Percentiles rank a stretch among this genome's conserved stretches.
These are phyloP conservation scores for Drosophila neocordata DNA, from an alignment of 1,140 invertebrate genomes.

Conservation along the genomic window DNA sequence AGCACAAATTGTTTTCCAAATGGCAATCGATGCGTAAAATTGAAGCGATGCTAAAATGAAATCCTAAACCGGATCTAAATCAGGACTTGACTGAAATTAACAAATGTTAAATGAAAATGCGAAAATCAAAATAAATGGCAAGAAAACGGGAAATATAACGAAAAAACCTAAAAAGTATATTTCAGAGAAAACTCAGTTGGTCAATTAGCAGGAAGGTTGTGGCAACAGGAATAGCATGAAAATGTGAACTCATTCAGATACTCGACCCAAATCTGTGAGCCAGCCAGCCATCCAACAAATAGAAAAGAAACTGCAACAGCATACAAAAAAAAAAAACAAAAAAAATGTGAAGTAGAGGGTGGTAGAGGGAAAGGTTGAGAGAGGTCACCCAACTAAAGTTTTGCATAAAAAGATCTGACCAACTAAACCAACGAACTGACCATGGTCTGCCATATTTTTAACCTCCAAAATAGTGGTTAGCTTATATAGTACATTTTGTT, in stretches of 20 bases:
- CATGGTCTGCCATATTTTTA: slow-evolving; percentile 42
- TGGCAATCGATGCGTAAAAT: slow-evolving; percentile 31
- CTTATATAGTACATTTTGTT: slow-evolving; percentile 25
- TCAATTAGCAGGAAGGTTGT: slow-evolving; percentile 2
- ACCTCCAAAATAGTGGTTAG: slow-evolving; percentile 21
- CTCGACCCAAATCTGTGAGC: slow-evolving; percentile 11
- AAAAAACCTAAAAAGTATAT: neutral
- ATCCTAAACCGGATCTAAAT: slow-evolving; percentile 23
- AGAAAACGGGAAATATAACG: slow-evolving; percentile 2
- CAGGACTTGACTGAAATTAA: slow-evolving; percentile 1
- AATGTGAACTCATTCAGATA: slow-evolving; percentile 27
- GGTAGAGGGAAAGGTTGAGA: neutral
- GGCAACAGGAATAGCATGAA: slow-evolving; percentile 34
- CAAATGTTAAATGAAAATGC: slow-evolving; percentile 52
- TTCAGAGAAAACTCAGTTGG: neutral
- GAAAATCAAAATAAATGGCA: slow-evolving; percentile 32
- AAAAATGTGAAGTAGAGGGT: neutral
- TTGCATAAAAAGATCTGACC: slow-evolving; percentile 11
- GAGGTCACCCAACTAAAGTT: slow-evolving; percentile 27
- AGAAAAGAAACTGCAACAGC: slow-evolving; percentile 8
- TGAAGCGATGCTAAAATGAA: slow-evolving; percentile 25
- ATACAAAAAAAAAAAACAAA: no score
- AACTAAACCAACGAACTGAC: slow-evolving; percentile 27
- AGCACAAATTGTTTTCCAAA: slow-evolving; percentile 49
- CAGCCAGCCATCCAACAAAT: slow-evolving; percentile 10